These are phyloP conservation scores for Centroberyx gerrardi DNA, from an alignment of 2,797 vertebrate species.

Conservation along the genomic window DNA sequence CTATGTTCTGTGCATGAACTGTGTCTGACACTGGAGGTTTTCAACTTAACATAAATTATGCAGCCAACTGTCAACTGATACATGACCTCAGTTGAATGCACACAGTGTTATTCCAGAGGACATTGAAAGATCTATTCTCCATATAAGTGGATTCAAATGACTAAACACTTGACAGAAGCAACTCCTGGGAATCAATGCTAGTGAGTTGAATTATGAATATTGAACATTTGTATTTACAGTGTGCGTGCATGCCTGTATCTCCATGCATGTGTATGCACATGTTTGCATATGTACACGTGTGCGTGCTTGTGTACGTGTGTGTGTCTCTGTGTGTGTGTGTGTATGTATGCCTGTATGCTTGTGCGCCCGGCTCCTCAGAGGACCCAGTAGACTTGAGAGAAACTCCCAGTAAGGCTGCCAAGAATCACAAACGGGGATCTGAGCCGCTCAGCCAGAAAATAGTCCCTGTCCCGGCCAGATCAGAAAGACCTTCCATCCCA, in stretches of 20 bases:
- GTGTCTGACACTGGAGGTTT: conserved; percentile 81
- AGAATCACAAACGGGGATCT: conserved; percentile 77
- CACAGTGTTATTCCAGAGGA: conserved; percentile 76
- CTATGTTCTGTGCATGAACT: conserved; percentile 78
- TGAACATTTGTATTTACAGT: conserved; percentile 66
- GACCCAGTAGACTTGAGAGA: conserved; percentile 70
- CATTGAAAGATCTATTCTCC: conserved; percentile 68
- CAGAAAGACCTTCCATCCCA: conserved; percentile 61
- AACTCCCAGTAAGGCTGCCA: conserved; percentile 78
- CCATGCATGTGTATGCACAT: conserved; percentile 2
- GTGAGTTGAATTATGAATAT: conserved; percentile 74
- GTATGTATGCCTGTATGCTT: conserved; percentile 20
- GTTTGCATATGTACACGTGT: conserved; percentile 1
- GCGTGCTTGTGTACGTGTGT: conserved; percentile 10
- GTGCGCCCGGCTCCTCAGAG: conserved; percentile 55
- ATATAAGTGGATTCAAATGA: conserved; percentile 76
- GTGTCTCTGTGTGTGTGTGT: conserved; percentile 36
- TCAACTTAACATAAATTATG: conserved; percentile 85
- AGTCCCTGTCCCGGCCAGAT: conserved; percentile 60
- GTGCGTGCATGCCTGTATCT: conserved; percentile 43
- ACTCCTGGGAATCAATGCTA: conserved; percentile 72
- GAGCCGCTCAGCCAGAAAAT: conserved; percentile 79
- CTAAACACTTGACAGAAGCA: conserved; percentile 69
- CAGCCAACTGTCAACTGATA: conserved; percentile 84
- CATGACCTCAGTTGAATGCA: conserved; percentile 77